Percentiles rank a stretch among this genome's conserved stretches.
Evolutionary conservation across 2,888 invertebrate genomes (phyloP).

Genomic region (Eustalomyia histrio): DNA sequence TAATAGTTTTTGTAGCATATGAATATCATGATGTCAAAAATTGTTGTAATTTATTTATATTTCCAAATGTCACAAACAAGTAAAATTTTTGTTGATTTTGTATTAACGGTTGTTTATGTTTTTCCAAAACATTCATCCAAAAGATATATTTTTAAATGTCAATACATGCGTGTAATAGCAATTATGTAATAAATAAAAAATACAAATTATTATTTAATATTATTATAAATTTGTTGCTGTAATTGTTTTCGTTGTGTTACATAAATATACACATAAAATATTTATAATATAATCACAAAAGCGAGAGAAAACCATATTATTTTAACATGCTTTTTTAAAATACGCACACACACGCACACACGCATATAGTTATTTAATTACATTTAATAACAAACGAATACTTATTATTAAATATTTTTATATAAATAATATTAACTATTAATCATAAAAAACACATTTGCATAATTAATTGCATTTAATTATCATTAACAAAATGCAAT

Average conservation of each 20-base stretch:
- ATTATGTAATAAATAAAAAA: slow-evolving; percentile 6
- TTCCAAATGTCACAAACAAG: not conserved
- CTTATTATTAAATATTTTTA: not conserved
- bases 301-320: slow-evolving; percentile 41
- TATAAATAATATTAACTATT: not conserved
- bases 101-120: not conserved
- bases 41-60: not conserved
- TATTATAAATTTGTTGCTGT: not conserved
- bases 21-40: not conserved
- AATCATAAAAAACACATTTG: not conserved
- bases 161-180: slow-evolving; percentile 28
- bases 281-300: slow-evolving; percentile 37
- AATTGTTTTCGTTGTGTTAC: not conserved
- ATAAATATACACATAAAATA: slow-evolving; percentile 25
- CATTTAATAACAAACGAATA: not conserved
- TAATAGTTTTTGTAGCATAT: not conserved
- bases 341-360: slow-evolving; percentile 1
- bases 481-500: slow-evolving; percentile 1
- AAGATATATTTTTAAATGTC: not conserved
- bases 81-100: not conserved
- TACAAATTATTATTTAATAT: not conserved
- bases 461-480: slow-evolving; percentile 27
- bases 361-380: too few species aligned
- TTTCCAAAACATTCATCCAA: not conserved
- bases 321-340: slow-evolving; percentile 45